Evolutionary conservation across 2,888 invertebrate species (phyloP).

Genomic region (Adelognathus sp.): DNA sequence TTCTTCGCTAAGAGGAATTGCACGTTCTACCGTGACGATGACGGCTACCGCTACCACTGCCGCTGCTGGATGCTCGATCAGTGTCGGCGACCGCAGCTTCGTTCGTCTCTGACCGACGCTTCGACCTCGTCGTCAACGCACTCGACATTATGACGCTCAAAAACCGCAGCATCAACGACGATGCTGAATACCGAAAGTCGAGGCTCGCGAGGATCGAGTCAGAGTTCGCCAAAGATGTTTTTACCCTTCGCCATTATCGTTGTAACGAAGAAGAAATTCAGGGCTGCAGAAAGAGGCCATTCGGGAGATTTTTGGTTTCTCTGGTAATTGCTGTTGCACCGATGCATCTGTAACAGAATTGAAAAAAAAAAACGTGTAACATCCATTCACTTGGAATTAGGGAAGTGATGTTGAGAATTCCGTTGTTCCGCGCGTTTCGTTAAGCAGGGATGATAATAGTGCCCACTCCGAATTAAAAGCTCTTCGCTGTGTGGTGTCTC

Average conservation of each 20-base stretch:
- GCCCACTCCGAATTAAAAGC: conserved; percentile 41
- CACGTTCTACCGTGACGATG: conserved; percentile 4
- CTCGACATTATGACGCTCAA: conserved; percentile 40
- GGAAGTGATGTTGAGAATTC: background rate
- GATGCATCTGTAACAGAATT: conserved; percentile 32
- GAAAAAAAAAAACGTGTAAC: background rate
- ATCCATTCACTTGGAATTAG: background rate
- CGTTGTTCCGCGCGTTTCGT: background rate
- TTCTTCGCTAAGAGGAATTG: conserved; percentile 52
- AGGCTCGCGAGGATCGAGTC: background rate
- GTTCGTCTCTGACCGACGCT: conserved; percentile 6
- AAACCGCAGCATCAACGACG: background rate
- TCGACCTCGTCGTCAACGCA: conserved; percentile 14
- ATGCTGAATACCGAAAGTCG: background rate
- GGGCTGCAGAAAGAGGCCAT: background rate
- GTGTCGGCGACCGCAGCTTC: conserved; percentile 31
- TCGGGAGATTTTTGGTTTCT: background rate
- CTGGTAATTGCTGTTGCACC: background rate
- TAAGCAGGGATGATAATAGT: background rate
- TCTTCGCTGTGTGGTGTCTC: background rate
- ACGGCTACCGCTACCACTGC: conserved; percentile 24
- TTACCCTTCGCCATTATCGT: background rate
- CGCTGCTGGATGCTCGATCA: conserved; percentile 42
- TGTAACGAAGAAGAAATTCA: background rate
- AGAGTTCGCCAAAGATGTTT: no score